A percentile compares a stretch with the other conserved stretches of the same genome.
Conservation (phyloP, 1,140 invertebrate genomes). For the Elymnias hypermnestra region DNA sequence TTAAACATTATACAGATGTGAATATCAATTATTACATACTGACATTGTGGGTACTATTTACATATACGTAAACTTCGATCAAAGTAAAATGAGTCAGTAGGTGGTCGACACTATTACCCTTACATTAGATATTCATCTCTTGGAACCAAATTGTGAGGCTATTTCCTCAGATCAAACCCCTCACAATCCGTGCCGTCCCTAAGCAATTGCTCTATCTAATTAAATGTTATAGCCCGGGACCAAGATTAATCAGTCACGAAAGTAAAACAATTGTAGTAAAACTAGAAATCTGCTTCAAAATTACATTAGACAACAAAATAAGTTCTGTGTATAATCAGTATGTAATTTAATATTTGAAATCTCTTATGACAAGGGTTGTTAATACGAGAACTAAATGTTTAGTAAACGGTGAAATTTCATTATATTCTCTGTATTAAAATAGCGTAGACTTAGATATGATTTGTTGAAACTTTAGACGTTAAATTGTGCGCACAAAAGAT, state of each 20-base stretch:
- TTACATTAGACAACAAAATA: not conserved
- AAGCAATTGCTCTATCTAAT: slow-evolving; percentile 2
- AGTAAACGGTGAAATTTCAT: not conserved
- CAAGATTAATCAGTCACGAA: slow-evolving; percentile 6
- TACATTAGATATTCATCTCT: not conserved
- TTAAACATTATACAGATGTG: too few species aligned
- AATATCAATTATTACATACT: too few species aligned
- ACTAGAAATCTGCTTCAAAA: not conserved
- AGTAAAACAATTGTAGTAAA: slow-evolving; percentile 1
- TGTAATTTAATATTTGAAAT: not conserved
- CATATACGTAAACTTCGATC: too few species aligned
- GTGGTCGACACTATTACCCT: too few species aligned
- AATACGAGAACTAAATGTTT: not conserved
- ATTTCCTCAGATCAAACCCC: not conserved
- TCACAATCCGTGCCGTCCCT: not conserved
- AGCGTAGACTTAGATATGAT: not conserved
- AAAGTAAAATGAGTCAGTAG: too few species aligned
- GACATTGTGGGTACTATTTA: too few species aligned
- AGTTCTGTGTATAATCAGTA: not conserved
- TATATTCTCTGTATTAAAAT: not conserved
- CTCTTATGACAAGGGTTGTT: not conserved
- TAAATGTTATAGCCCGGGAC: not conserved
- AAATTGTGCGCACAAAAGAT: too few species aligned
- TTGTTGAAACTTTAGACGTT: too few species aligned
- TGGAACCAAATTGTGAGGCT: not conserved